Base-by-base conservation (phyloP, 2,888 invertebrate species). In the Eutolmus rufibarbis region DNA sequence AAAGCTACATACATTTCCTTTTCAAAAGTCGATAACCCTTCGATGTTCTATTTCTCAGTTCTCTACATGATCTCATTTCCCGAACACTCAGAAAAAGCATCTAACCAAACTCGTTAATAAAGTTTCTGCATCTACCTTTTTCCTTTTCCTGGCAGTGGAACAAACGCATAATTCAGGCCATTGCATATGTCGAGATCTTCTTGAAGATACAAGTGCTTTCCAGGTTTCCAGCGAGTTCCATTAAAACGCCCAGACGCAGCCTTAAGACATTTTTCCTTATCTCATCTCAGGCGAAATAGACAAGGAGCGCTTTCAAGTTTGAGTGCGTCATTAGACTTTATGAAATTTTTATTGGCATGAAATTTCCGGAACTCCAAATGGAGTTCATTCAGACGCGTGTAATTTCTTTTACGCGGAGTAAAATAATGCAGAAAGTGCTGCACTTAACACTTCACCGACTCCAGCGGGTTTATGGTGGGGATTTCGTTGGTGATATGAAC, bases 251-350 rank as follows among this genome's bases (percentile, higher is more conserved):
- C 51, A 79, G 23, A 79, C 31, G 51, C n/a, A 79, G 79, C 51
- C 51, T 79, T 79, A 79, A 79, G 51, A 79, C 28, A 51, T 79
- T 79, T 79, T 79, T 79, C 79, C 23, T 51, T 66, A 79, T 79
- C 79, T 79, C 79, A 79, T 79, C 31, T 51, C 28, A 51, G n/a
- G 28, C 51, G 79, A 66, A 79, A 79, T 79, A 79, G 79, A 51
- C 51, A 56, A 51, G 16, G n/a, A 79, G 51, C 46, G 79, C 79
- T 79, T 51, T 79, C 79, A 79, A 51, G 79, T 79, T 79, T 46
- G 79, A 79, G 79, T 79, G 51, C 51, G 79, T 51, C 79, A 51
- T 51, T 79, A 79, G 79, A 79, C 79, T 51, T 79, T 79, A 51
- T 51, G 51, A 46, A 79, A 79, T 79, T 31, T 46, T 79, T 79